Percentiles rank a stretch among this genome's conserved stretches.
Conservation (phyloP, 2,888 invertebrate species). For the Poecilus cupreus region DNA sequence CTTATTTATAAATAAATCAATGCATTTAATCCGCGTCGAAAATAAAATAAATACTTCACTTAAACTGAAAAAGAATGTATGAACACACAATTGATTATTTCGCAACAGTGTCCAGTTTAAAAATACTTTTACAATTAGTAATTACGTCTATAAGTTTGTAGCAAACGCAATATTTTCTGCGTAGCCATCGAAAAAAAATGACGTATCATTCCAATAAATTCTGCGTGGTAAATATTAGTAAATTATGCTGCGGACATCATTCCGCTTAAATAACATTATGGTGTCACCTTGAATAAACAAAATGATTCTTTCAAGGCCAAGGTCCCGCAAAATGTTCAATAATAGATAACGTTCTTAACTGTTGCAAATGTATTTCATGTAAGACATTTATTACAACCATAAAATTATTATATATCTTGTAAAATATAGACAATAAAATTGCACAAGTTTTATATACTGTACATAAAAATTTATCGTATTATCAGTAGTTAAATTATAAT, state of each 20-base stretch:
- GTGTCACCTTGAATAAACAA: slow-evolving; percentile 18
- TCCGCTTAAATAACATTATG: background rate
- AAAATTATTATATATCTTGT: background rate
- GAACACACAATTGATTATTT: too few species aligned
- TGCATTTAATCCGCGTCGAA: too few species aligned
- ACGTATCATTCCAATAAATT: background rate
- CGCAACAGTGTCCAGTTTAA: too few species aligned
- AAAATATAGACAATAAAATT: background rate
- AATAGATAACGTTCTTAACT: background rate
- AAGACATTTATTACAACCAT: background rate
- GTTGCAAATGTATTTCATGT: background rate
- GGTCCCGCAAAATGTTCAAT: background rate
- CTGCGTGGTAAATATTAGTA: background rate
- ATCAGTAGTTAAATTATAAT: background rate
- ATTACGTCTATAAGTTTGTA: background rate
- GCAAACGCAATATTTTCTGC: background rate
- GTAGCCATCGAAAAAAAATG: background rate
- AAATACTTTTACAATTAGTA: background rate
- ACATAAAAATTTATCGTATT: background rate
- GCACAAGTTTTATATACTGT: background rate
- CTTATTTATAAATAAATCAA: background rate
- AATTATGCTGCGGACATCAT: background rate
- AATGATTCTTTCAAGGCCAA: background rate
- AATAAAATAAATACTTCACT: too few species aligned
- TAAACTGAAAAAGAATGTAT: too few species aligned